A percentile compares a stretch with the other conserved stretches of the same genome.
Conservation (phyloP, 2,888 invertebrate species). For the Sesia apiformis region DNA sequence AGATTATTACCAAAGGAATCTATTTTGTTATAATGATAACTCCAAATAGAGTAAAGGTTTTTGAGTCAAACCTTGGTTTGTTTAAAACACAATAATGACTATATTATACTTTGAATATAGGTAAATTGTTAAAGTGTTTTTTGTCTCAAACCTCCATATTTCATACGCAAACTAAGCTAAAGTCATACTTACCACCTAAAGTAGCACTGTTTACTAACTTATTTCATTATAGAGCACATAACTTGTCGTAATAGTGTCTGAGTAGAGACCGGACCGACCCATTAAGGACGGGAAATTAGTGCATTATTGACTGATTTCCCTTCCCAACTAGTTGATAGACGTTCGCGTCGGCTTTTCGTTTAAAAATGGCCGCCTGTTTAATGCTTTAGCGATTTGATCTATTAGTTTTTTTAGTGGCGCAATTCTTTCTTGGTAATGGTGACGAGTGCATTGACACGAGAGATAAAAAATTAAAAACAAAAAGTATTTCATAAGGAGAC, state of each 20-base stretch:
- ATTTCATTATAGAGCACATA: constrained; percentile 33
- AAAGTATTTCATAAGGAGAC: too few relatives aligned
- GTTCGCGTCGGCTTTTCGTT: constrained; percentile 43
- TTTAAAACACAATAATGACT: too few relatives aligned
- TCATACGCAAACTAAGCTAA: neutral
- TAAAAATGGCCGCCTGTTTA: constrained; percentile 44
- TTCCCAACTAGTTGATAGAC: constrained; percentile 64
- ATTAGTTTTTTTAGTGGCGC: constrained; percentile 16
- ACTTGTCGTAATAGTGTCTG: constrained; percentile 54
- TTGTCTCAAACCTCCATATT: too few relatives aligned
- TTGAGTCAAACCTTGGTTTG: too few relatives aligned
- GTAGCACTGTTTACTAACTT: constrained; percentile 11
- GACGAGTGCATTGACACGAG: too few relatives aligned
- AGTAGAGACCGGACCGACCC: constrained; percentile 45
- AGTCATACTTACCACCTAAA: neutral
- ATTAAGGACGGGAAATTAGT: constrained; percentile 73
- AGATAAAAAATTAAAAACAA: too few relatives aligned
- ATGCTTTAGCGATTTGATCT: constrained; percentile 37
- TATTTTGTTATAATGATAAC: too few relatives aligned
- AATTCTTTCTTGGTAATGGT: constrained; percentile 12
- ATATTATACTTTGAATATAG: too few relatives aligned
- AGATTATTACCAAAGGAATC: too few relatives aligned
- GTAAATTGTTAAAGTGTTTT: too few relatives aligned
- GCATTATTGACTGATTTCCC: constrained; percentile 74
- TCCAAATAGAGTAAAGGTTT: too few relatives aligned